Conservation (phyloP, 2,888 invertebrate genomes). For the Melitaea athalia region DNA sequence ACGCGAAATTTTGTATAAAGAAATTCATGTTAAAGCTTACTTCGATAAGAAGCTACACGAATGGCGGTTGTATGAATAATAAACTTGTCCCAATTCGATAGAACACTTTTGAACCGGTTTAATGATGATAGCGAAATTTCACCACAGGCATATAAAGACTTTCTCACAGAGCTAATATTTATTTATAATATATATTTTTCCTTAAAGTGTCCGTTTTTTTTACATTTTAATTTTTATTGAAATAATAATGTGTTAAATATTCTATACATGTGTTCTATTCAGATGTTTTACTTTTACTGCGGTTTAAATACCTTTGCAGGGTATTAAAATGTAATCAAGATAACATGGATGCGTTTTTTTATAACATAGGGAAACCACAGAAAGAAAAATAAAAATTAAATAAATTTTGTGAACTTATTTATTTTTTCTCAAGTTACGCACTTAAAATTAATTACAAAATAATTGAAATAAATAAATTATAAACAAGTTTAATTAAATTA, state of each 20-base stretch:
- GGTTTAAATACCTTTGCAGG: slow-evolving; percentile 29
- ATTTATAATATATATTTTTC: neutral
- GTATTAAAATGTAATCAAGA: slow-evolving; percentile 3
- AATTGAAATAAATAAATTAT: slow-evolving; percentile 27
- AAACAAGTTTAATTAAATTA: slow-evolving; percentile 28
- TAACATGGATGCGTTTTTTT: neutral
- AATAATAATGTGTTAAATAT: slow-evolving; percentile 16
- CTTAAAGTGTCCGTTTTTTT: neutral
- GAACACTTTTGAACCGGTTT: slow-evolving; percentile 68
- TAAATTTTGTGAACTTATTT: neutral
- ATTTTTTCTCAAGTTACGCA: neutral
- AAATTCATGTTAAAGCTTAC: slow-evolving; percentile 44
- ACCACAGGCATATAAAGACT: slow-evolving; percentile 50
- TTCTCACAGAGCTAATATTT: slow-evolving; percentile 52
- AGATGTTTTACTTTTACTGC: slow-evolving; percentile 19
- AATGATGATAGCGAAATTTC: slow-evolving; percentile 58
- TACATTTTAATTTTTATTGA: slow-evolving; percentile 7
- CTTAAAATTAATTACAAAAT: slow-evolving; percentile 7
- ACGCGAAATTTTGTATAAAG: slow-evolving; percentile 39
- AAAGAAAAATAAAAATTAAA: neutral
- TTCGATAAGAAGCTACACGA: slow-evolving; percentile 54
- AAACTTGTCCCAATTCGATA: slow-evolving; percentile 64
- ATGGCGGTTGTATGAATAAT: slow-evolving; percentile 61
- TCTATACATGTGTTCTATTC: slow-evolving; percentile 11
- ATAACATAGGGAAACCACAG: neutral